Conservation (phyloP, 2,888 invertebrate genomes). For the Microplitis deprimator region DNA sequence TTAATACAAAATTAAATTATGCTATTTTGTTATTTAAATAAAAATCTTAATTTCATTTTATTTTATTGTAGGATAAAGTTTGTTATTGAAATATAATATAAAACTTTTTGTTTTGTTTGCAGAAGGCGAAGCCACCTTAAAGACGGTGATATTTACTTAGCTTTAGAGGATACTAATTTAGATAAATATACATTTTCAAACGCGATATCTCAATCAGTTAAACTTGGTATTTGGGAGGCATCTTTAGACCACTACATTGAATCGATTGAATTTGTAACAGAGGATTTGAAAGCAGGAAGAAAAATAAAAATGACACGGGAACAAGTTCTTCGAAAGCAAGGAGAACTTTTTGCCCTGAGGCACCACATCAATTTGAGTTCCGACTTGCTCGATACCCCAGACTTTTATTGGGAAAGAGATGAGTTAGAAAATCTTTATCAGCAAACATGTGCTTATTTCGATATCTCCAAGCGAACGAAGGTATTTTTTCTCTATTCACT, state of each 20-base stretch:
- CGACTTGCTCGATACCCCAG: conserved; percentile 94
- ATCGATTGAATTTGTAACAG: conserved; percentile 85
- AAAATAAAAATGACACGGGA: conserved; percentile 80
- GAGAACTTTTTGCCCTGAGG: conserved; percentile 89
- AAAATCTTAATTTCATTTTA: conserved; percentile 7
- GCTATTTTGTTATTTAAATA: background rate
- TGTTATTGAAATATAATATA: conserved; percentile 2
- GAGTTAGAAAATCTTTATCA: conserved; percentile 88
- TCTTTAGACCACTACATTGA: conserved; percentile 87
- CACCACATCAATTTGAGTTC: conserved; percentile 94
- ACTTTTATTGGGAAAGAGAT: conserved; percentile 98
- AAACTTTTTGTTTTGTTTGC: conserved; percentile 43
- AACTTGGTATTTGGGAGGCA: conserved; percentile 95
- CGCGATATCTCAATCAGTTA: conserved; percentile 93
- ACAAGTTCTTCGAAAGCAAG: conserved; percentile 84
- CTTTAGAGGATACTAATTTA: conserved; percentile 75
- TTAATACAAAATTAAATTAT: background rate
- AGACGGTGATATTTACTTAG: conserved; percentile 73
- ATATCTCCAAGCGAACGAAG: conserved; percentile 86
- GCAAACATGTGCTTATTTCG: conserved; percentile 87
- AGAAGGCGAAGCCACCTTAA: conserved; percentile 71
- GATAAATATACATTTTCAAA: conserved; percentile 96
- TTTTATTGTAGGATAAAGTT: background rate
- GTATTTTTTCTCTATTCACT: conserved; percentile 70
- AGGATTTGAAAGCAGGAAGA: conserved; percentile 83